Evolutionary conservation across 2,113 vertebrate genomes (phyloP).

Genomic region (Nannobrachium achirus): DNA sequence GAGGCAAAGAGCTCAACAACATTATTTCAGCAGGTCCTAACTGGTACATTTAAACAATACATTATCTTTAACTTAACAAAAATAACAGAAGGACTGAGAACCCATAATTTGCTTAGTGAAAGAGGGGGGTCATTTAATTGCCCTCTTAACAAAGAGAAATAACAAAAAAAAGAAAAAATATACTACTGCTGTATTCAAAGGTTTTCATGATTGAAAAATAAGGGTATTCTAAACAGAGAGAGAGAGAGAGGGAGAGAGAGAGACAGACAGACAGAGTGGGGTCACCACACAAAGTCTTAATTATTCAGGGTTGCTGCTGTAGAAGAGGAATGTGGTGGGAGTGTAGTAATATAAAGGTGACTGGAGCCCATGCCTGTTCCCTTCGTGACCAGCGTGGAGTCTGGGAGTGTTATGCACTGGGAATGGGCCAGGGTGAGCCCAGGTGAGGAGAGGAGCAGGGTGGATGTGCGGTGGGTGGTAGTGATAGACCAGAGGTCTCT

Average conservation of each 20-base stretch:
- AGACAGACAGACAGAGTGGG: too few species aligned
- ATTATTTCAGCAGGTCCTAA: slow-evolving; percentile 74
- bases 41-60: slow-evolving; percentile 69
- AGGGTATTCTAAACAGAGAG: slow-evolving; percentile 59
- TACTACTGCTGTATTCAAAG: slow-evolving; percentile 66
- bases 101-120: slow-evolving; percentile 52
- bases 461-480: slow-evolving; percentile 33
- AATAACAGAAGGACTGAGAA: slow-evolving; percentile 55
- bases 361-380: slow-evolving; percentile 51
- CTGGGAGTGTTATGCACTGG: slow-evolving; percentile 38
- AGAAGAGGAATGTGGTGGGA: slow-evolving; percentile 72
- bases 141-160: slow-evolving; percentile 64
- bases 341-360: slow-evolving; percentile 47
- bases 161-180: slow-evolving; percentile 65
- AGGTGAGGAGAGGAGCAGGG: slow-evolving; percentile 33
- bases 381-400: slow-evolving; percentile 39
- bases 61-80: slow-evolving; percentile 64
- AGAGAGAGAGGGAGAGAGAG: too few species aligned
- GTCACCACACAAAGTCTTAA: too few species aligned
- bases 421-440: slow-evolving; percentile 17
- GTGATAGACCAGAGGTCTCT: slow-evolving; percentile 52
- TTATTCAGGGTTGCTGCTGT: slow-evolving; percentile 43
- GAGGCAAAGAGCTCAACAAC: slow-evolving; percentile 62
- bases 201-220: slow-evolving; percentile 63
- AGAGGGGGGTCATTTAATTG: slow-evolving; percentile 53